These are phyloP conservation scores for Tillus elongatus DNA, from an alignment of 2,888 invertebrate genomes.

Conservation along the genomic window DNA sequence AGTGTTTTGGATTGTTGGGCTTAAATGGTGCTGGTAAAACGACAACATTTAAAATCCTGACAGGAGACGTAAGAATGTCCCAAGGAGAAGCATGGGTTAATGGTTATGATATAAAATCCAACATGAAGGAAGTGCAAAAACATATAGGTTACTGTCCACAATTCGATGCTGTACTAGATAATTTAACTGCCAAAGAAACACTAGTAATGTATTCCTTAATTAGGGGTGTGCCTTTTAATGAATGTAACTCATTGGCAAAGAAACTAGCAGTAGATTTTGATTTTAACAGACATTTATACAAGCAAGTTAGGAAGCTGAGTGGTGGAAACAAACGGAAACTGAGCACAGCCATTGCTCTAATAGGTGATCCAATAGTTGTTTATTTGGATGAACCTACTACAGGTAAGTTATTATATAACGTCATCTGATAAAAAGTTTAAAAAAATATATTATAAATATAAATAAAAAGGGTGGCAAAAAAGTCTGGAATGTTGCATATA, in stretches of 20 bases:
- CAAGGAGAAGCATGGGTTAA: slow-evolving; percentile 60
- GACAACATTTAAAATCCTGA: slow-evolving; percentile 82
- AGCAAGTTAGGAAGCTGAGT: slow-evolving; percentile 41
- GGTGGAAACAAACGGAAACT: slow-evolving; percentile 51
- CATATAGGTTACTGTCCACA: too few species aligned
- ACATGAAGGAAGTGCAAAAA: slow-evolving; percentile 51
- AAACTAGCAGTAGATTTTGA: slow-evolving; percentile 41
- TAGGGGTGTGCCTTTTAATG: slow-evolving; percentile 38
- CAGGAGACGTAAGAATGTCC: slow-evolving; percentile 67
- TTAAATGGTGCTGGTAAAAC: slow-evolving; percentile 86
- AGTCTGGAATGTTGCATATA: too few species aligned
- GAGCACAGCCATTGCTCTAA: slow-evolving; percentile 47
- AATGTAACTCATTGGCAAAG: slow-evolving; percentile 32
- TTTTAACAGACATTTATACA: slow-evolving; percentile 41
- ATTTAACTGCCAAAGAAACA: too few species aligned
- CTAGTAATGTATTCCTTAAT: slow-evolving; percentile 45
- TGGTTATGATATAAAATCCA: slow-evolving; percentile 36
- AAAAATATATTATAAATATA: too few species aligned
- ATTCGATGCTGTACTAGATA: too few species aligned
- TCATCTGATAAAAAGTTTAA: too few species aligned
- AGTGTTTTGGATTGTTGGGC: slow-evolving; percentile 75
- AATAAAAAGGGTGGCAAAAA: too few species aligned
- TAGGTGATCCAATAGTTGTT: slow-evolving; percentile 48
- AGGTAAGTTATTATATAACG: too few species aligned
- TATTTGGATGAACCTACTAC: too few species aligned